Evolutionary conservation across 2,113 vertebrate species (phyloP).

Genomic region (Tichodroma muraria): DNA sequence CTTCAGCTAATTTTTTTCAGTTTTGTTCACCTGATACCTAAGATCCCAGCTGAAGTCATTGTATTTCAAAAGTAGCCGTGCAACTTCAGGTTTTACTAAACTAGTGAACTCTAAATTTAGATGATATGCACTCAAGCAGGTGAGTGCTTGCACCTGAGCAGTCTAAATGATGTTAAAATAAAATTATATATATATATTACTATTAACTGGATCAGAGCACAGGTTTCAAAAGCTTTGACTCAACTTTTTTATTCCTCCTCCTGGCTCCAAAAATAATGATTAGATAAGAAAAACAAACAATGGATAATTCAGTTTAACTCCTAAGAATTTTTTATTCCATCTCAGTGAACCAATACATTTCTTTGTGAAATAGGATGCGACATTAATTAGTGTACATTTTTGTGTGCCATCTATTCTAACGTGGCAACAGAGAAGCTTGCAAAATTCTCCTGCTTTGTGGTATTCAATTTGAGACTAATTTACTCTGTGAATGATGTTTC

Average conservation of each 20-base stretch:
- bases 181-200: neutral
- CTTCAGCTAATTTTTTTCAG: neutral
- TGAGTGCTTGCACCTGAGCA: neutral
- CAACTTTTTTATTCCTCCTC: neutral
- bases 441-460: neutral
- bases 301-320: neutral
- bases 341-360: constrained; percentile 3
- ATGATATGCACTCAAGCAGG: neutral
- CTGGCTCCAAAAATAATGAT: neutral
- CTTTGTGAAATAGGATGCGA: neutral
- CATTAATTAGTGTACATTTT: neutral
- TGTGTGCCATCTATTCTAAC: neutral
- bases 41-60: neutral
- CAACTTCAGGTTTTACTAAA: neutral
- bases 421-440: neutral
- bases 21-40: neutral
- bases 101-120: neutral
- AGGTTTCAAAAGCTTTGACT: neutral
- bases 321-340: constrained; percentile 20
- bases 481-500: neutral
- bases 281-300: neutral
- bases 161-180: neutral
- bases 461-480: neutral
- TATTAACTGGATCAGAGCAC: neutral
- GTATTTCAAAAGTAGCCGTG: neutral